Base-by-base conservation (phyloP, 2,113 vertebrate genomes). In the Danionella cerebrum region DNA sequence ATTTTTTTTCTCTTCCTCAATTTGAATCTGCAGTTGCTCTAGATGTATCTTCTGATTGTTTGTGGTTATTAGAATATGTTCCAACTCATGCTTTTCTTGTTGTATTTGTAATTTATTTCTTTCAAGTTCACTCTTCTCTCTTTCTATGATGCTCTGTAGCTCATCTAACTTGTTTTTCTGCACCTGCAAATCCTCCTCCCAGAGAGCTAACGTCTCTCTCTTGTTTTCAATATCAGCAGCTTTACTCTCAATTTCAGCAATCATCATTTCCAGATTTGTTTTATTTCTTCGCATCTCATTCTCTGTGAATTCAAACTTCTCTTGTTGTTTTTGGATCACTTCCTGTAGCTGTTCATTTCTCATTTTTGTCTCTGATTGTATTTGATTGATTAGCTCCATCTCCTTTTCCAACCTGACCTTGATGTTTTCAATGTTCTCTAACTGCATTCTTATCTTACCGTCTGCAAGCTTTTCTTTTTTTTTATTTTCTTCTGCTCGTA, bases 91-190 rank as follows among this genome's bases (percentile, higher is more conserved):
- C 9, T 71, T 33, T 21, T 45, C 16, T 27, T 71, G 50, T 64
- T 70, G 27, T 47, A 64, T 51, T 18, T 70, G n/a, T n/a, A 18
- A 3, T 27, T 36, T 33, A 45, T 33, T 35, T 47, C 10, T 63
- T 2, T 22, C 52, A 13, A 79, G 16, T 6, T 65, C 19, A 41
- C 24, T 24, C 65, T 35, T 71, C 1, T 78, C 71, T 33, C 5
- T 33, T 13, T 2, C 22, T 9, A 76, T 36, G n/a, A 2, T 59
- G 0, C 55, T 51, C 31, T 51, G 60, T 1, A 44, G 10, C 41
- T 13, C 11, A 35, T 68, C 62, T 25, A 25, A 36, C 18, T 65
- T 51, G 21, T 25, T 2, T 21, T 51, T 55, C 31, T 55, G 14
- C 22, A 24, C 39, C 39, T 53, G 38, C n/a, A 72, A 6, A 31